Base-by-base conservation (phyloP, 2,888 invertebrate species). In the Torymus auratus region DNA sequence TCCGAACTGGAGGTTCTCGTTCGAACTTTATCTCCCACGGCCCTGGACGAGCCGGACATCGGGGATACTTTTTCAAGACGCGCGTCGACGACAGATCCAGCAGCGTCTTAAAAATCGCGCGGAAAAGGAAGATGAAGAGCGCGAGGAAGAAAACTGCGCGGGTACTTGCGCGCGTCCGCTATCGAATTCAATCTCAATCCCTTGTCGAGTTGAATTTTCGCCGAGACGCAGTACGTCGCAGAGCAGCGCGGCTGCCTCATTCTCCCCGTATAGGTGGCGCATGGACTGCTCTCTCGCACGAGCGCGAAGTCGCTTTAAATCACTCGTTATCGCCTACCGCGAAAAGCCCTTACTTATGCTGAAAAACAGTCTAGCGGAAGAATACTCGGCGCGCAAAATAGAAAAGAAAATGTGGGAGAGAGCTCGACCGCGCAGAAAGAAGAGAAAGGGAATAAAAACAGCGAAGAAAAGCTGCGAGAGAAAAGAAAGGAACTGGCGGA, bases 251-350 rank as follows among this genome's bases (percentile, higher is more conserved):
- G 53, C 13, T 23, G 15, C 11, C 7, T n/a, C 61, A 17, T 11
- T 52, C 20, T 20, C 20, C n/a, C 50, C 10, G 65, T 13, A 41
- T 41, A 41, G 41, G 41, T 65, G 5, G 65, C 65, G n/a, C 53
- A 41, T 5, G 41, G 41, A 41, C 41, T 41, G 28, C 52, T 13
- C 15, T 52, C 17, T 20, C 10, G 61, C 12, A 20, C 20, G 28
- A 13, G 28, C 58, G 56, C 70, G 61, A 15, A 20, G 20, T 53
- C 75, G 61, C 55, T 28, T 17, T 76, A 80, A 80, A 76, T 76
- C 80, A 76, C 67, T 76, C 76, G 76, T 80, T 80, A 80, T 80
- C 68, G 67, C 28, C 70, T 23, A 64, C 72, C 58, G 60, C 67
- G 60, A 64, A 70, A 70, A 61, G 55, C 56, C 64, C 70, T 77